Evolutionary conservation across 2,113 vertebrate species (phyloP), one percentile per base, ranked within the genome.

Genomic region (Rhea pennata): DNA sequence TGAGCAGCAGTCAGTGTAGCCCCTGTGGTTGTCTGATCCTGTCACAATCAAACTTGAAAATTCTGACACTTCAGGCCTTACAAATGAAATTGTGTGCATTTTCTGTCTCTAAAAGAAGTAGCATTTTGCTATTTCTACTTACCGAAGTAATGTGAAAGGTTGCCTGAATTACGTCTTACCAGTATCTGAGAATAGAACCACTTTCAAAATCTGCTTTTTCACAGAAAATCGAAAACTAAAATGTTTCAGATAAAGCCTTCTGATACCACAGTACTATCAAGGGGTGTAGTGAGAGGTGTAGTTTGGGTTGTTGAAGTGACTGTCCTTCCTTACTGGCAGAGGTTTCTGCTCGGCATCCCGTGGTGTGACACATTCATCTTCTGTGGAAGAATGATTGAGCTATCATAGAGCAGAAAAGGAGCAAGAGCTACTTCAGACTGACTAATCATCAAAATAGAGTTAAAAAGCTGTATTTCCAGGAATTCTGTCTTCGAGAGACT

Each of bases 331-430:
- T 31, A 7, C 29, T 23, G 21, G 31, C 51, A 78, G 72, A n/a
- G 39, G 10, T 19, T 23, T 65, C 31, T 65, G 50, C 31, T 50
- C 24, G 58, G 36, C 17, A 10, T 58, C 26, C 54, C 9, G 26
- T 19, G 61, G 44, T 3, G 5, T 36, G 20, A 53, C 33, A 10
- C 1, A 0, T 65, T 61, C 24, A 8, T 2, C 17, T 17, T 13
- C 46, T 17, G n/a, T 58, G 22, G 66, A 22, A 44, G 24, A 78
- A 31, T 42, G 39, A 17, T 40, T 59, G 65, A 27, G 50, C 33
- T 59, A 12, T 10, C 8, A 5, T 4, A 64, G 61, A 58, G 22
- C 19, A 65, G 33, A 36, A 73, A 83, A 67, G 59, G 44, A 40
- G 11, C 12, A 21, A 2, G 12, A 71, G 22, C 16, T 15, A 10